These are phyloP conservation scores for Cricetomys ansorgei DNA, from an alignment of 2,113 vertebrate genomes.

Conservation along the genomic window DNA sequence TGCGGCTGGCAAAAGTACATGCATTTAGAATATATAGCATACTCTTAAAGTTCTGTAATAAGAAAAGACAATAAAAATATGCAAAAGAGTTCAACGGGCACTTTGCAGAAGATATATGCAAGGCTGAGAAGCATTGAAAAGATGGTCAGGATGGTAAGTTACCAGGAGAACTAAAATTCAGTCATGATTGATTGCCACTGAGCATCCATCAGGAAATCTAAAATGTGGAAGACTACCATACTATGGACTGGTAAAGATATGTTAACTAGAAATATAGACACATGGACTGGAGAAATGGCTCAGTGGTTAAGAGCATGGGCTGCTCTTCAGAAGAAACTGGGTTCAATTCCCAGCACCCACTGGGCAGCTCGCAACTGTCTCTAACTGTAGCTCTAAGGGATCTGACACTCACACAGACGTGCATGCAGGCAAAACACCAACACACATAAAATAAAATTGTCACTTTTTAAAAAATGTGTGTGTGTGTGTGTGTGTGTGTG, in stretches of 20 bases:
- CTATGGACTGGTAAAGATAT: background rate
- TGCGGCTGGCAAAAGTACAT: background rate
- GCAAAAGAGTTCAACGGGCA: background rate
- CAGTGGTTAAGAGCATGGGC: background rate
- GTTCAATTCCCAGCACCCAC: background rate
- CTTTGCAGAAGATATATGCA: background rate
- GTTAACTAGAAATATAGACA: background rate
- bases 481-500: background rate
- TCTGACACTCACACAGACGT: background rate
- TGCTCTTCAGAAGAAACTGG: background rate
- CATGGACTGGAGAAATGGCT: background rate
- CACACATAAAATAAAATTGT: background rate
- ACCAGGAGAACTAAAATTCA: constrained; percentile 9
- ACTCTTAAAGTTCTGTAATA: background rate
- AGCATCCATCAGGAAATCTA: background rate
- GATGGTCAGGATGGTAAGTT: background rate
- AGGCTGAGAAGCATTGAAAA: constrained; percentile 18
- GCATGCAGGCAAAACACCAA: background rate
- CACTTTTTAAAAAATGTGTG: background rate
- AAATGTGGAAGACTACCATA: background rate
- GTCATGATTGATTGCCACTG: background rate
- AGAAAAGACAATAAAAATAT: constrained; percentile 6
- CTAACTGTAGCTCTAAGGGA: background rate
- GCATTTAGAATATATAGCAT: constrained; percentile 14
- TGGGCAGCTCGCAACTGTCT: background rate